Percentiles rank a stretch among this genome's conserved stretches.
Conservation (phyloP, 2,113 vertebrate genomes). For the Coregonus clupeaformis region DNA sequence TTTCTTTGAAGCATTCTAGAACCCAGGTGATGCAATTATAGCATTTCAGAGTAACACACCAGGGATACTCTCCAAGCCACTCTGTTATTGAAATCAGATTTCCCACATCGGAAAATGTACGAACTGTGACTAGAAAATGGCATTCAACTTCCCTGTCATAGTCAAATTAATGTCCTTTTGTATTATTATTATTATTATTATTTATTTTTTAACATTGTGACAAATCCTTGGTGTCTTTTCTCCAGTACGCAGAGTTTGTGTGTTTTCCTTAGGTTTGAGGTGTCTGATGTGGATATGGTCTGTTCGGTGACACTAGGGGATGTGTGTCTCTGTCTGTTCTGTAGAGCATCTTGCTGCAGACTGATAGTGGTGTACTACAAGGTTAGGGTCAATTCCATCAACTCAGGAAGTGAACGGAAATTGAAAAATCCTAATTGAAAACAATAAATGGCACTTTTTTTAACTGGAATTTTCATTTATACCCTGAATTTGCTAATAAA, state of each 20-base stretch:
- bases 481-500: too few relatives aligned
- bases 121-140: not conserved
- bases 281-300: not conserved
- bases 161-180: not conserved
- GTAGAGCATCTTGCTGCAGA: too few relatives aligned
- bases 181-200: not conserved
- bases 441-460: too few relatives aligned
- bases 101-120: not conserved
- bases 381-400: too few relatives aligned
- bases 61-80: conserved; percentile 35
- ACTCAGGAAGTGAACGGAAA: too few relatives aligned
- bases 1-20: not conserved
- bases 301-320: not conserved
- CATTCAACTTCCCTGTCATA: not conserved
- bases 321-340: not conserved
- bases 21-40: not conserved
- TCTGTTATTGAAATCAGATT: not conserved
- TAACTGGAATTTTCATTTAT: too few relatives aligned
- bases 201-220: not conserved
- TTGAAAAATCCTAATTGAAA: too few relatives aligned
- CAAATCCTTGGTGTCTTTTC: not conserved
- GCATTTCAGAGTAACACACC: conserved; percentile 48
- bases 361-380: too few relatives aligned
- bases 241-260: not conserved
- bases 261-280: not conserved